Evolutionary conservation across 2,113 vertebrate genomes (phyloP), one percentile per base, ranked within the genome.

Genomic region (Struthio camelus): DNA sequence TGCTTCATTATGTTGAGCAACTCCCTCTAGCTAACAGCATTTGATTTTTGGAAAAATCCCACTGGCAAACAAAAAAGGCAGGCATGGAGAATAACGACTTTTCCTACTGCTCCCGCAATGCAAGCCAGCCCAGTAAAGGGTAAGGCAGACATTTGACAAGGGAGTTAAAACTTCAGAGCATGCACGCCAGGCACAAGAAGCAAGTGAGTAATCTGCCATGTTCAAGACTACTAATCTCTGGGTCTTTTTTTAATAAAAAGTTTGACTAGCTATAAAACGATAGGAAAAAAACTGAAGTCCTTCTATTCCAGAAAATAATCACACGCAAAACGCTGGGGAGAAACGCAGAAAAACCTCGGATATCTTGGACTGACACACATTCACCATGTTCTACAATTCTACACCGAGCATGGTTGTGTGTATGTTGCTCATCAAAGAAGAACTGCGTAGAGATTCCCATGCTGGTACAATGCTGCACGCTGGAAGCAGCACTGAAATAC

Each of bases 401-500:
- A 89, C 6, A 2, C 14, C n/a, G n/a, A 0, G 1, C 14, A 16
- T 22, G 32, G 79, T 56, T 92, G 58, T 91, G 40, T 70, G 81
- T 87, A 46, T 86, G 27, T 30, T 14, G 13, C 27, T 87, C 40
- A 82, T 28, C 10, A 89, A 22, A 94, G 34, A 50, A 89, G 19
- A 89, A 54, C 82, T 70, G 6, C 51, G 30, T 27, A 82, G 44
- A 65, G 34, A 46, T 94, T 82, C 87, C 79, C 81, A 91, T 83
- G 85, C 15, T 73, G 72, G 90, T 86, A 87, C 28, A 84, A 89
- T 93, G 87, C 30, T 66, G 6, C 51, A 87, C 13, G 89, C 61
- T 95, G 66, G 53, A 97, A 96, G 70, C 4, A 3, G 87, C 15
- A 77, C 70, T 85, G 80, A 91, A 86, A 92, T 32, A 73, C 48